A percentile compares a stretch with the other conserved stretches of the same genome.
Conservation (phyloP, 2,797 vertebrate genomes). For the Urocyon cinereoargenteus region DNA sequence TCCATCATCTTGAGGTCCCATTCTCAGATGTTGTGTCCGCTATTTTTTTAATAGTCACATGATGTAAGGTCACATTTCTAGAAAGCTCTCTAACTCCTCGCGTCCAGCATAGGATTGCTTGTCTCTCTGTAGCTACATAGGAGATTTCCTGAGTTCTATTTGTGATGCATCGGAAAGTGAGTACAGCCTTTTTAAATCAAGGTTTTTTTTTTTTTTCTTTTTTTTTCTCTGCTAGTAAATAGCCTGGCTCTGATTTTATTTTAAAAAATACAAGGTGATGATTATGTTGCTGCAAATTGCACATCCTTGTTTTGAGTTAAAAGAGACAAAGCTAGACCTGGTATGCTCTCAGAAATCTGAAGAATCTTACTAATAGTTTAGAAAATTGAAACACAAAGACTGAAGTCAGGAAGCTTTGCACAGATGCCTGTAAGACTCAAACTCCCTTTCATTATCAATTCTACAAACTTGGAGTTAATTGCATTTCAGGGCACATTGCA, state of each 20-base stretch:
- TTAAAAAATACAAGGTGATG: not conserved
- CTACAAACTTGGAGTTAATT: slow-evolving; percentile 63
- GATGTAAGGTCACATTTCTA: not conserved
- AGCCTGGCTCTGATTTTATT: not conserved
- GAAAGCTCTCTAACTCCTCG: not conserved
- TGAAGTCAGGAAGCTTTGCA: slow-evolving; percentile 51
- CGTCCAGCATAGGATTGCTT: not conserved
- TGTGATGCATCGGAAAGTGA: not conserved
- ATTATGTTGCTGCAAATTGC: slow-evolving; percentile 39
- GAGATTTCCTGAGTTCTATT: not conserved
- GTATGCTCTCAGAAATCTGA: slow-evolving; percentile 24
- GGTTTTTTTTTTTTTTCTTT: slow-evolving; percentile 37
- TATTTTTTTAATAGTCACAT: not conserved
- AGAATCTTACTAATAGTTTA: slow-evolving; percentile 45
- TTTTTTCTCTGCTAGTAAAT: not conserved
- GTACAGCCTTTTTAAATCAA: not conserved
- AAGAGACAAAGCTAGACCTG: not conserved
- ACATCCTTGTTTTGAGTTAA: slow-evolving; percentile 41
- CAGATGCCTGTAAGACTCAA: slow-evolving; percentile 20
- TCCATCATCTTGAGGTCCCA: not conserved
- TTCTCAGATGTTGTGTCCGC: not conserved
- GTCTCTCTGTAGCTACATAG: not conserved
- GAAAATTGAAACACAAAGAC: slow-evolving; percentile 62
- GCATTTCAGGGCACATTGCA: not conserved
- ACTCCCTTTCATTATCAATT: slow-evolving; percentile 59